These are phyloP conservation scores for Brachionus angularis DNA, from an alignment of 1,140 invertebrate species.

Conservation along the genomic window DNA sequence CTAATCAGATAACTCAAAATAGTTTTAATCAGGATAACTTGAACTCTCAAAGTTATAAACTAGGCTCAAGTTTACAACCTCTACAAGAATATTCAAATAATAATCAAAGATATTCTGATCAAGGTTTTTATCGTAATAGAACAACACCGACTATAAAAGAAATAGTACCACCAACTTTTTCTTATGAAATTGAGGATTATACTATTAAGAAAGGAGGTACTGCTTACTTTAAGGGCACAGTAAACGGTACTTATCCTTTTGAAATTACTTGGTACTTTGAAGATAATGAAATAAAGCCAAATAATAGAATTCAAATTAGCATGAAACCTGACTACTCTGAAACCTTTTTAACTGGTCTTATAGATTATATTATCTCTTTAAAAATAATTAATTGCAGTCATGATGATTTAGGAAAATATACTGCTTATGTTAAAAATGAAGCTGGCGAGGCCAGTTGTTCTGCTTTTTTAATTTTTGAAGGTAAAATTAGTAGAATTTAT, in stretches of 20 bases:
- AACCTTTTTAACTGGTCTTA: conserved; percentile 28
- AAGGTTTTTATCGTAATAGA: conserved; percentile 4
- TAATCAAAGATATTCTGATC: conserved; percentile 12
- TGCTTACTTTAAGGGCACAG: conserved; percentile 35
- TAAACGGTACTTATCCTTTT: conserved; percentile 33
- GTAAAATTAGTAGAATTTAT: conserved; percentile 46
- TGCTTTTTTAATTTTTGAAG: conserved; percentile 53
- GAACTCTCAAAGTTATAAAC: no score
- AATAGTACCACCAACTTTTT: conserved; percentile 39
- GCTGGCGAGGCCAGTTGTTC: conserved; percentile 54
- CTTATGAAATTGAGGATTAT: conserved; percentile 27
- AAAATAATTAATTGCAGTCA: conserved; percentile 33
- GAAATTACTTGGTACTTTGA: conserved; percentile 34
- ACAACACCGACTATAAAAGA: conserved; percentile 22
- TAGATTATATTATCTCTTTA: conserved; percentile 25
- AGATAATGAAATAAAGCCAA: background rate
- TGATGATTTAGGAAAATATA: conserved; percentile 66
- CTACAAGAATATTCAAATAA: no score
- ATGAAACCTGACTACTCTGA: conserved; percentile 26
- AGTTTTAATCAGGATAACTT: no score
- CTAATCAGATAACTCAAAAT: no score
- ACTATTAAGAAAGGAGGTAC: conserved; percentile 11
- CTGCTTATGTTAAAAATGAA: conserved; percentile 56
- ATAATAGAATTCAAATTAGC: background rate
- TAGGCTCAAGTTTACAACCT: no score